Conservation (phyloP, 2,888 invertebrate genomes). For the Arge pagana region DNA sequence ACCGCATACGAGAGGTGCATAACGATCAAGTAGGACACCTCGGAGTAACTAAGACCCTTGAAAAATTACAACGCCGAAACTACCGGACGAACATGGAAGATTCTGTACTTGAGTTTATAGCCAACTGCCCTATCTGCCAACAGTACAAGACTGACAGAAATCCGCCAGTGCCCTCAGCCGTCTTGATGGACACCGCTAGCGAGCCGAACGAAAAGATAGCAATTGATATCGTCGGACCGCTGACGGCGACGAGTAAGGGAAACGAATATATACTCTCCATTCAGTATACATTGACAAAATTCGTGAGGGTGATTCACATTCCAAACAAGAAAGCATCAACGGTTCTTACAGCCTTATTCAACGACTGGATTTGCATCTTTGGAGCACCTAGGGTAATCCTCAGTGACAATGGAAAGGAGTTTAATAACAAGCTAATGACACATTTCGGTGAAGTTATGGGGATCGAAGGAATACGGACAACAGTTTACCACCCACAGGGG, state of each 20-base stretch:
- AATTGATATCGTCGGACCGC: background rate
- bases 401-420: background rate
- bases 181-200: background rate
- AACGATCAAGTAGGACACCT: too few species aligned
- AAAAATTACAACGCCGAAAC: too few species aligned
- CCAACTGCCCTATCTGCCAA: background rate
- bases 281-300: conserved; percentile 1
- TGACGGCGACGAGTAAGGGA: background rate
- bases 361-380: background rate
- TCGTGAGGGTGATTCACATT: background rate
- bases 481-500: background rate
- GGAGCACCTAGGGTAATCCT: background rate
- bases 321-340: background rate
- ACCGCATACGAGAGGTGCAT: too few species aligned
- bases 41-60: too few species aligned
- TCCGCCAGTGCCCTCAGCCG: background rate
- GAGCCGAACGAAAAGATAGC: background rate
- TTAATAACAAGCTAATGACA: background rate
- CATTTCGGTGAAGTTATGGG: background rate
- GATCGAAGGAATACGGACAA: background rate
- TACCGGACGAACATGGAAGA: background rate
- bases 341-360: background rate
- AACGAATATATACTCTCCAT: background rate
- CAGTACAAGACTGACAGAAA: background rate
- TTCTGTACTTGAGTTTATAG: background rate